Base-by-base conservation (phyloP, 2,113 vertebrate genomes). In the Rhinolophus sinicus region DNA sequence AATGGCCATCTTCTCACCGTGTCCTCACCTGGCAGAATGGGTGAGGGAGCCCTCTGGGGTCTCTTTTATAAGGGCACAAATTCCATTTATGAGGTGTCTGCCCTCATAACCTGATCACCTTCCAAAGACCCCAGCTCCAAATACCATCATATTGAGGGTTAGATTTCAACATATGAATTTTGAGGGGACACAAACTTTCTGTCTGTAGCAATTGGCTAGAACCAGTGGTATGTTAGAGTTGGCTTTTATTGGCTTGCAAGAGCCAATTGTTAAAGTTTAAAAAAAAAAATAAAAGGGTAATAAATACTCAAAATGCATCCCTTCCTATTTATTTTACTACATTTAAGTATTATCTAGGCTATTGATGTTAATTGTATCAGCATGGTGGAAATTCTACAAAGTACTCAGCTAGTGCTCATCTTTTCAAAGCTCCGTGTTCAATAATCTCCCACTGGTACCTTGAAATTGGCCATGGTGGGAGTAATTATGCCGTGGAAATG, bases 191-290 rank as follows among this genome's bases (percentile, higher is more conserved):
- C 67, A 60, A 35, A 62, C 35, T 3, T 38, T 22, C 60, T 38
- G 56, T 75, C 9, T 35, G 6, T 10, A 70, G 30, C 47, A 33
- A 70, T n/a, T 3, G 40, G 8, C 26, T 7, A 44, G 58, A 89
- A 35, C 52, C 52, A 18, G 12, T 6, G 18, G 10, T 56, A 21
- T 60, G 44, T 12, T 54, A 35, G 33, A 21, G 28, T 44, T 40
- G 73, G 16, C 4, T 81, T 78, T 19, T 40, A 67, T 18, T 76
- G 86, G 28, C 60, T 70, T 95, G 5, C 21, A 88, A 50, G 28
- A 38, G 40, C n/a, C 70, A 73, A 21, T 75, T 83, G 26, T 75
- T 92, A 52, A 30, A 56, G 67, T 78, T 89, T 86, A 35, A 81
- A 28, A 84, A 60, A 35, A 65, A 60, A 26, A 56, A 56, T 16